Evolutionary conservation across 1,140 invertebrate genomes (phyloP).

Genomic region (Lepidotrigona ventralis): DNA sequence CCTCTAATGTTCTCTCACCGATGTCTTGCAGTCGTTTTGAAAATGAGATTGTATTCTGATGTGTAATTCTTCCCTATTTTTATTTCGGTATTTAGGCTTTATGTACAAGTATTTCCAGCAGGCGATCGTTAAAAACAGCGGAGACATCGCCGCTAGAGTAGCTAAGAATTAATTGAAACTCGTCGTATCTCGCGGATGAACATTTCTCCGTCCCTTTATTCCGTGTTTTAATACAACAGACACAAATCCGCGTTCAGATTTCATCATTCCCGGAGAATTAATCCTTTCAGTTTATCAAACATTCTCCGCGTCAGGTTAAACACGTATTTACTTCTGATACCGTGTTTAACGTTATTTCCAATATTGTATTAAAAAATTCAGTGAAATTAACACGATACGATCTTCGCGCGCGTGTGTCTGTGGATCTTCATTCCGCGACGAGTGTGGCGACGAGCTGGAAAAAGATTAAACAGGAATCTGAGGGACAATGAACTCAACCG

Average conservation of each 20-base stretch:
- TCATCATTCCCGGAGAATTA: neutral
- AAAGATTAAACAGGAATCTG: neutral
- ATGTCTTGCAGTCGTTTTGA: neutral
- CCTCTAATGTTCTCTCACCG: slow-evolving; percentile 15
- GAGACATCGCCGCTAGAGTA: no score
- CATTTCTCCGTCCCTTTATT: no score
- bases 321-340: neutral
- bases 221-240: no score
- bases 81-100: no score
- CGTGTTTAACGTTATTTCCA: neutral
- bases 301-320: neutral
- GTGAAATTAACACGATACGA: neutral
- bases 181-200: no score
- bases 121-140: no score
- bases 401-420: no score
- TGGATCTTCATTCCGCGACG: neutral
- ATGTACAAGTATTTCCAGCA: no score
- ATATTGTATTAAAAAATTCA: neutral
- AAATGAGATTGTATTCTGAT: neutral
- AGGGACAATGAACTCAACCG: neutral
- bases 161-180: no score
- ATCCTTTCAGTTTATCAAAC: neutral
- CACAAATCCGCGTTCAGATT: neutral
- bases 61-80: no score
- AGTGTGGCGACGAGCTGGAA: neutral